Evolutionary conservation across 2,888 invertebrate species (phyloP), one percentile per base, ranked within the genome.

Genomic region (Andricus curvator): DNA sequence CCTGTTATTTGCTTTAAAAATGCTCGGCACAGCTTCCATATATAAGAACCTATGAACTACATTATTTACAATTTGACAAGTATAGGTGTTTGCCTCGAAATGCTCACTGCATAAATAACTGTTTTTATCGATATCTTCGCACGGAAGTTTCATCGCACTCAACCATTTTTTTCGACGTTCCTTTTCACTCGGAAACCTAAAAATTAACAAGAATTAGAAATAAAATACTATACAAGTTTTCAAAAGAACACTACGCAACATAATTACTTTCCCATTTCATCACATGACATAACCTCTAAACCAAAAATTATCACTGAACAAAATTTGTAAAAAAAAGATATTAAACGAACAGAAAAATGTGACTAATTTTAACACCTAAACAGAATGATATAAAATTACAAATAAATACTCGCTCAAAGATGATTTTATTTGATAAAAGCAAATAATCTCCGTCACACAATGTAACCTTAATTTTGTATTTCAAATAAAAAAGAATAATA

Each of bases 81-180:
- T 56, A 56, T 56, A 74, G 2, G 74, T 56, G 20, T n/a, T 33
- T 0, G n/a, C 2, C n/a, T n/a, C 74, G 33, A 74, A 74, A 56
- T 74, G 74, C 33, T 74, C 56, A 74, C 74, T 74, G 29, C 74
- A 74, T 74, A 74, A 74, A 74, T 74, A 74, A 56, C 74, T 56
- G 17, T 74, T 51, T 74, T 74, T 74, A 5, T 51, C 48, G 20
- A 56, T 29, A 33, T n/a, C 29, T 15, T 74, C 33, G 20, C n/a
- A 9, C 13, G 74, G 56, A 56, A 74, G 29, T 74, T 74, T 74
- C 9, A 74, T 56, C 33, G 74, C 74, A 74, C 29, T 74, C 13
- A 74, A 56, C 74, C 74, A 74, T 56, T 74, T 74, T 56, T 56
- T 51, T 29, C 74, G 51, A 4, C 74, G 51, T 56, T 56, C 74